phyloP scores from a whole-genome alignment of 2,113 vertebrate genomes.

The Poeciliopsis retropinna region DNA sequence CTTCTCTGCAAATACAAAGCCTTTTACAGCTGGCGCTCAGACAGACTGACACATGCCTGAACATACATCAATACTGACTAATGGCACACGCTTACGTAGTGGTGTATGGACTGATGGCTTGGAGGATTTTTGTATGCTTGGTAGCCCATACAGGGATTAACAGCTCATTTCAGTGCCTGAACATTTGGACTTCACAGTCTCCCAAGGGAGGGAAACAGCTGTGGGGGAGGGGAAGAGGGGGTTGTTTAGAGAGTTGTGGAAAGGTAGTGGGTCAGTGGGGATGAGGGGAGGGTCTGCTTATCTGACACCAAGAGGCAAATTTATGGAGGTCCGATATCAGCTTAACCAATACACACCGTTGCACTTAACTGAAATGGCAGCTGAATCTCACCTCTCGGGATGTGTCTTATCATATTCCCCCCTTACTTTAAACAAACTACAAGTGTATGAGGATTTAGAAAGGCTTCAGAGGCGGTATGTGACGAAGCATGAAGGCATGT shows the following conservation, averaged over 20 bases:
- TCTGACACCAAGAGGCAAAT: constrained; percentile 74
- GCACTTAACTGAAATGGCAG: constrained; percentile 67
- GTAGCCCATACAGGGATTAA: constrained; percentile 77
- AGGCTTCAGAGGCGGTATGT: constrained; percentile 41
- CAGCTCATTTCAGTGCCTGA: constrained; percentile 78
- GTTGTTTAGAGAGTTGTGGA: constrained; percentile 11
- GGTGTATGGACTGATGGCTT: constrained; percentile 50
- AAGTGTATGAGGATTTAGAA: constrained; percentile 59
- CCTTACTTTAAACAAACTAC: constrained; percentile 65
- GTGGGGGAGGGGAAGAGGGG: constrained; percentile 25
- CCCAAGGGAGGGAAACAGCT: constrained; percentile 70
- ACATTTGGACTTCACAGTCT: constrained; percentile 69
- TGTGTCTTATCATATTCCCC: constrained; percentile 63
- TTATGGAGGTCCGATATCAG: constrained; percentile 72
- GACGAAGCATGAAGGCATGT: constrained; percentile 37
- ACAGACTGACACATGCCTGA: constrained; percentile 55
- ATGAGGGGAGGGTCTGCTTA: constrained; percentile 44
- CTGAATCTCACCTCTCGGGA: constrained; percentile 59
- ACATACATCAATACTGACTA: constrained; percentile 28
- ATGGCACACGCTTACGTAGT: constrained; percentile 33
- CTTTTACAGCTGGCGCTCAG: constrained; percentile 57
- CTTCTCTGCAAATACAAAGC: constrained; percentile 25
- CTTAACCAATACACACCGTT: constrained; percentile 69
- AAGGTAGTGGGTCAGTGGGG: not conserved
- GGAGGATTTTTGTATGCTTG: constrained; percentile 68